Conservation (phyloP, 2,797 vertebrate species). For the Discoglossus pictus region DNA sequence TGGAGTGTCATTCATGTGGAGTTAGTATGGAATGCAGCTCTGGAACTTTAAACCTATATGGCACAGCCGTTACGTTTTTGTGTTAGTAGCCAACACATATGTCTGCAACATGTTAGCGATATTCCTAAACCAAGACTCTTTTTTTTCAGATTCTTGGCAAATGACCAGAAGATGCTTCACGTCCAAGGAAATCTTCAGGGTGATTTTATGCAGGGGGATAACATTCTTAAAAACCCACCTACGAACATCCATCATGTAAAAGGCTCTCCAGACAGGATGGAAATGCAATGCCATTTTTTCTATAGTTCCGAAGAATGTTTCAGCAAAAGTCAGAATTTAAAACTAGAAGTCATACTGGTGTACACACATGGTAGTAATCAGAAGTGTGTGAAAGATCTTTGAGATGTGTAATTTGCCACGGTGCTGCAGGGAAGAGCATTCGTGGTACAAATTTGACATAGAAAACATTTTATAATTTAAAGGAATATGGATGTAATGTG, state of each 20-base stretch:
- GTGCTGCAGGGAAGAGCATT: too few species aligned
- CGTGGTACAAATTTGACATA: too few species aligned
- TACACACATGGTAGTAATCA: too few species aligned
- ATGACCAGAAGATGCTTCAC: slow-evolving; percentile 21
- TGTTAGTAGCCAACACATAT: slow-evolving; percentile 23
- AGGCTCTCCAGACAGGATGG: slow-evolving; percentile 8
- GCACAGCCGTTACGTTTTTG: slow-evolving; percentile 25
- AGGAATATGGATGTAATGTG: too few species aligned
- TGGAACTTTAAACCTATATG: slow-evolving; percentile 7
- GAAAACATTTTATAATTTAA: too few species aligned
- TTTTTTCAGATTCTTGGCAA: slow-evolving; percentile 16
- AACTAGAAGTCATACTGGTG: too few species aligned
- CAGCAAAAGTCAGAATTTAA: too few species aligned
- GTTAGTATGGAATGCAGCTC: slow-evolving; percentile 16
- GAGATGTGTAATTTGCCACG: too few species aligned
- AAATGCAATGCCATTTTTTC: background rate
- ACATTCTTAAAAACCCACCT: slow-evolving; percentile 20
- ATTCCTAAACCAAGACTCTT: slow-evolving; percentile 23
- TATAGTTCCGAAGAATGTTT: background rate
- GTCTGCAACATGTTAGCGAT: slow-evolving; percentile 28
- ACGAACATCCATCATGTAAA: slow-evolving; percentile 11
- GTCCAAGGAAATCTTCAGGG: slow-evolving; percentile 27
- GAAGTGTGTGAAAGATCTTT: too few species aligned
- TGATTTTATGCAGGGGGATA: slow-evolving; percentile 9
- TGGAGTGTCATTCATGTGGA: slow-evolving; percentile 6